Evolutionary conservation across 2,888 invertebrate species (phyloP), one percentile per base, ranked within the genome.

Genomic region (Steromphala cineraria): DNA sequence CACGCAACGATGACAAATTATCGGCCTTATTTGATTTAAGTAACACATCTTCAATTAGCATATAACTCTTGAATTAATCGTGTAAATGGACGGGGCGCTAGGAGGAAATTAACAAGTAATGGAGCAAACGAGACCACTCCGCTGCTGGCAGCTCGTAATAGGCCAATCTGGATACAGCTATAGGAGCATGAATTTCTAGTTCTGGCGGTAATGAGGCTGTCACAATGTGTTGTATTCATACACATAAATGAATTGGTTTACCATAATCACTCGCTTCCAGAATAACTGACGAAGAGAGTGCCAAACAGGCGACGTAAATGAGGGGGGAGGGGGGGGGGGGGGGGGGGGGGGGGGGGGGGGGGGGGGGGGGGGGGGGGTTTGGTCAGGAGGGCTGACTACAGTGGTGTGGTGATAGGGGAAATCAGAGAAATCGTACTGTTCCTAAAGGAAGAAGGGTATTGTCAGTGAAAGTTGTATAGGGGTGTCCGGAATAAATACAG

Each of bases 21-120:
- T 62, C 62, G 28, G 62, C 62, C 62, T 62, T 62, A 62, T 62
- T 62, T 62, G 62, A 62, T 62, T 62, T 62, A 62, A 62, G 62
- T 62, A 62, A 62, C 62, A 62, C 62, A 62, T 62, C 62, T 62
- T 24, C 62, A 62, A 62, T 62, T 62, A 62, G 62, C 62, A 62
- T 28, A 62, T 62, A 62, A 62, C 21, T 62, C 62, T 28, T 62
- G 62, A 62, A 62, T 62, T 62, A 62, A 62, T 62, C 62, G 62
- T 62, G 28, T 62, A 62, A 62, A 62, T 62, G 62, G 62, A 28
- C 19, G 28, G 62, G 62, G 28, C 24, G 62, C 24, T 62, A 24
- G 62, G 13, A 62, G 62, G 62, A 62, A 62, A 62, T 62, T 62
- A 62, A 62, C 62, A 28, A 28, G 62, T 28, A 62, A 62, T 62